A percentile compares a stretch with the other conserved stretches of the same genome.
These are phyloP conservation scores for Cirrhinus mrigala DNA, from an alignment of 2,797 vertebrate species.

Conservation along the genomic window DNA sequence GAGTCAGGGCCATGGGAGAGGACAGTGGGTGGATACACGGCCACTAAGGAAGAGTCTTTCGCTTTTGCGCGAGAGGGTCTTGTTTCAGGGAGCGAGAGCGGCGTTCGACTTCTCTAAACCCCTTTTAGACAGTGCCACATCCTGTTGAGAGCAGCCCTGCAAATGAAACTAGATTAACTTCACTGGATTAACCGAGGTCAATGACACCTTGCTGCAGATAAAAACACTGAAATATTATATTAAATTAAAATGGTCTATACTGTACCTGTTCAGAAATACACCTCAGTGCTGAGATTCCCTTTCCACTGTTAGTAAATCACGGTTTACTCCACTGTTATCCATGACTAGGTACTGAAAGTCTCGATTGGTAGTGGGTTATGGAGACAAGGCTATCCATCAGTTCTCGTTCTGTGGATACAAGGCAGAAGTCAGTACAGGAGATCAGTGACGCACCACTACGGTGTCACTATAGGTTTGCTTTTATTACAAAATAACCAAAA, in stretches of 20 bases:
- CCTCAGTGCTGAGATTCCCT: neutral
- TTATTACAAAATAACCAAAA: conserved; percentile 56
- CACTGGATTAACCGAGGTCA: conserved; percentile 1
- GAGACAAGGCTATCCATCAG: conserved; percentile 61
- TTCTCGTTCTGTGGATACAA: conserved; percentile 42
- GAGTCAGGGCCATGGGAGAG: conserved; percentile 67
- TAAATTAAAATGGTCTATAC: neutral
- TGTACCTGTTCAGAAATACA: neutral
- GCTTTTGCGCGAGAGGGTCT: conserved; percentile 27
- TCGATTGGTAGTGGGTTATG: conserved; percentile 59
- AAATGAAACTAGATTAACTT: conserved; percentile 29
- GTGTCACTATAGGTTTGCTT: conserved; percentile 56
- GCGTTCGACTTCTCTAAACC: conserved; percentile 20
- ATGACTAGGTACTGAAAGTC: conserved; percentile 40
- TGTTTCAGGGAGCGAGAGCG: neutral
- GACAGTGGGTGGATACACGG: conserved; percentile 66
- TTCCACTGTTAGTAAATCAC: conserved; percentile 38
- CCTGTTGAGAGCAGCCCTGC: conserved; percentile 11
- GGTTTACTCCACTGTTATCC: conserved; percentile 31
- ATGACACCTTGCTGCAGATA: neutral
- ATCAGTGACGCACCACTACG: conserved; percentile 55
- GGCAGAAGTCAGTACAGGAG: conserved; percentile 45
- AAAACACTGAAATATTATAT: neutral
- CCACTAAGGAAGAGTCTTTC: conserved; percentile 53
- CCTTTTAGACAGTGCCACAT: conserved; percentile 21